Base-by-base conservation (phyloP, 2,113 vertebrate genomes). In the Apistogramma diplotaenia region DNA sequence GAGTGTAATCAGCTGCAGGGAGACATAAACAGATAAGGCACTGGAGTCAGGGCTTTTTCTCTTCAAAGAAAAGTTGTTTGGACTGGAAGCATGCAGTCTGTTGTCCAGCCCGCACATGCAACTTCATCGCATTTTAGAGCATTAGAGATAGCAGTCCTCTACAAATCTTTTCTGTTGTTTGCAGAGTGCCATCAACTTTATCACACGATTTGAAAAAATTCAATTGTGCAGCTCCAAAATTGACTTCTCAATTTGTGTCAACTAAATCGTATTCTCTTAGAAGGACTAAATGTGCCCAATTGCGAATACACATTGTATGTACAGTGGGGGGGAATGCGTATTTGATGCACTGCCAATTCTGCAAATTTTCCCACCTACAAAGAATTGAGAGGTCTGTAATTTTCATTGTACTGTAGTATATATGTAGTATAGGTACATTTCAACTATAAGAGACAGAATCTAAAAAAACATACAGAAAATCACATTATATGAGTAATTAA, bases 1-100 rank as follows among this genome's bases (percentile, higher is more conserved):
- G 40, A 0, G 67, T 76, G 23, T 97, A 97, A 16, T 85, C 80
- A 0, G 95, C 97, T 98, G 85, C 27, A 67, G 49, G 60, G 7
- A 75, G 21, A 88, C 61, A 82, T 58, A 23, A 61, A 49, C 8
- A 53, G 27, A 61, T 58, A 8, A 70, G 33, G 40, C 12, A n/a
- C 12, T 56, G 27, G 19, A 16, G 56, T 10, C 23, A 70, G 21
- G 61, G 31, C 15, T 72, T 78, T 60, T 65, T 31, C 3, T 75
- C 74, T 76, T 25, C 23, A 23, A 21, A 79, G 37, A 57, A 49
- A 86, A 58, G 46, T 79, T 79, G 49, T 73, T 76, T 35, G 49
- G 53, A 25, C 10, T 80, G 55, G 12, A 71, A 55, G 16, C 71
- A 55, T 13, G 70, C 35, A 23, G n/a, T 35, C 19, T 70, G 53